phyloP scores from a whole-genome alignment of 2,113 vertebrate species.

The Oplegnathus fasciatus region DNA sequence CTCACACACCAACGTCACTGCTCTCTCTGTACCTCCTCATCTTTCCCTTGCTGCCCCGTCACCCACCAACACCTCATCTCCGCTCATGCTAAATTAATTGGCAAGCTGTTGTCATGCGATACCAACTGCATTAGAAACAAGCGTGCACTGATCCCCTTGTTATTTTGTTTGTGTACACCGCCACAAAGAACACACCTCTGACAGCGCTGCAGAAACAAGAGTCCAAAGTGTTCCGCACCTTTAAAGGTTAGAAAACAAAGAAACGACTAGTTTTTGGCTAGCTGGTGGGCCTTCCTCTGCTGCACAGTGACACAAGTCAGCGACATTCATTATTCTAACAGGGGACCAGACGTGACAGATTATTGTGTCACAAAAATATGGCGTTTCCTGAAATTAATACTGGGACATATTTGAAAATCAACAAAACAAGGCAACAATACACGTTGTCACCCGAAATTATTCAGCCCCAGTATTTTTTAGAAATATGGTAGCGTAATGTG shows the following conservation, averaged over 20 bases:
- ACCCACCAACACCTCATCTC: slow-evolving; percentile 26
- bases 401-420: not conserved
- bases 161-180: not conserved
- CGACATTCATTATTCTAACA: not conserved
- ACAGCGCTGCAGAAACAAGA: slow-evolving; percentile 5
- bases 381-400: not conserved
- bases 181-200: not conserved
- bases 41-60: slow-evolving; percentile 22
- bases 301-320: not conserved
- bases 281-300: not conserved
- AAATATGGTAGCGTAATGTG: not conserved
- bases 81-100: slow-evolving; percentile 67
- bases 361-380: not conserved
- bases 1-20: not conserved
- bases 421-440: not conserved
- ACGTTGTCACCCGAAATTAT: not conserved
- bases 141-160: slow-evolving; percentile 19
- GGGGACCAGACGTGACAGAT: not conserved
- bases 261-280: not conserved
- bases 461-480: not conserved
- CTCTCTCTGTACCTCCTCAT: not conserved
- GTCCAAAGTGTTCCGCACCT: slow-evolving; percentile 3
- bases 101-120: slow-evolving; percentile 54
- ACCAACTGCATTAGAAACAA: slow-evolving; percentile 43
- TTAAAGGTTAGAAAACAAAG: not conserved